Base-by-base conservation (phyloP, 1,140 invertebrate genomes). In the Ips nitidus region DNA sequence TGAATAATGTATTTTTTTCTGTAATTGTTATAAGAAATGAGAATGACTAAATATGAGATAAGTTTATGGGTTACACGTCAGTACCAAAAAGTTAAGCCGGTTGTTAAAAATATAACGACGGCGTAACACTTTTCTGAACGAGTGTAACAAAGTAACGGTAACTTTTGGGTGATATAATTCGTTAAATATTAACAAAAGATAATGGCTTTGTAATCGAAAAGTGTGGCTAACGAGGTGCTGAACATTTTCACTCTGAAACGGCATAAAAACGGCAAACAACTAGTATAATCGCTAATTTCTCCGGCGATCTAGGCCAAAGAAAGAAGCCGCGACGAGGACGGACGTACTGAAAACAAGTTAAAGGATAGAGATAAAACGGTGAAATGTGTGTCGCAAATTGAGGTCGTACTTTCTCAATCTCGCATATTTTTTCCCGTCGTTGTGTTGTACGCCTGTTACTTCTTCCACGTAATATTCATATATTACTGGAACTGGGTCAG, bases 381-480 rank as follows among this genome's bases (percentile, higher is more conserved):
- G 71, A 76, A 76, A 76, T 75, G 75, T 76, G 53, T 76, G 75
- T 76, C 75, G 75, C 37, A 67, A 73, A 76, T 73, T 69, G 73
- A 72, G 75, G 75, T 74, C 73, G 72, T 60, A 75, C 75, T 75
- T 75, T 74, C 75, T 75, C 73, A 72, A 71, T 59, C 68, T 63
- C 68, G 73, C 61, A 66, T 72, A 70, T 56, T 66, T 67, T 71
- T 59, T 66, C 50, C 65, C 60, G 63, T 56, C 62, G 58, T 38
- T 50, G 56, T 69, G 56, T 66, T 65, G 36, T 53, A 50, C 68
- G 62, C 55, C 62, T 71, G 64, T 66, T 62, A 70, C 71, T 73
- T 73, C 64, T 60, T 70, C 68, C 60, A 70, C 68, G 68, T 70
- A 70, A 70, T 70, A 63, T 70, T 63, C 64, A 64, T 70, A 62